These are phyloP conservation scores for Papilio protenor DNA, from an alignment of 2,888 invertebrate species.

Conservation along the genomic window DNA sequence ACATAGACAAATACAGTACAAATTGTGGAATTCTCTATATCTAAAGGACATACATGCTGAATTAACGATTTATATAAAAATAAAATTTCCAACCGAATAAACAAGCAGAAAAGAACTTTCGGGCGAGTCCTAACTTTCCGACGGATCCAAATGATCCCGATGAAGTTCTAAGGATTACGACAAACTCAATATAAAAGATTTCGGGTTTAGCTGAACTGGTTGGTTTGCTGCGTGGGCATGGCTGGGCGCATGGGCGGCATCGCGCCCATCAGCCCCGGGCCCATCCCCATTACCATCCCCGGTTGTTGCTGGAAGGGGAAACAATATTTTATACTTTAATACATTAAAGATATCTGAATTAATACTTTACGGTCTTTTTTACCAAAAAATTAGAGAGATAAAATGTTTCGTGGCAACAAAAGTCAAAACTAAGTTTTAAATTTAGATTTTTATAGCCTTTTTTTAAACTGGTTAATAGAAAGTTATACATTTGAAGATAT, in stretches of 20 bases:
- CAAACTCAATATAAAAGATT: conserved; percentile 27
- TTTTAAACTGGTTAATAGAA: too few relatives aligned
- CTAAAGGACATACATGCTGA: not conserved
- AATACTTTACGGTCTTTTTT: too few relatives aligned
- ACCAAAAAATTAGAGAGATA: too few relatives aligned
- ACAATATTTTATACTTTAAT: too few relatives aligned
- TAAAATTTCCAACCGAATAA: not conserved
- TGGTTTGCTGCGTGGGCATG: conserved; percentile 72
- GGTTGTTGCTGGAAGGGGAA: too few relatives aligned
- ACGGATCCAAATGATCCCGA: conserved; percentile 23
- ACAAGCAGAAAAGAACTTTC: not conserved
- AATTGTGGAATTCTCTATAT: not conserved
- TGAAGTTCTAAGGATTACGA: conserved; percentile 32
- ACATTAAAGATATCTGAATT: too few relatives aligned
- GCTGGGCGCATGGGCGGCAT: conserved; percentile 73
- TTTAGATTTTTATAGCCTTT: too few relatives aligned
- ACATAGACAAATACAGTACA: not conserved
- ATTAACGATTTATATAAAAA: not conserved
- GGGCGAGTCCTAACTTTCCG: not conserved
- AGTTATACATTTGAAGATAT: too few relatives aligned
- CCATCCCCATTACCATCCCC: too few relatives aligned
- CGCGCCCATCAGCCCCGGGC: conserved; percentile 56
- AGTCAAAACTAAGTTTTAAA: too few relatives aligned
- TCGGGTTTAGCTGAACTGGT: conserved; percentile 78
- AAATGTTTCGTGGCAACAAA: too few relatives aligned